phyloP scores from a whole-genome alignment of 1,140 invertebrate genomes.

The Camponotus vicinus region DNA sequence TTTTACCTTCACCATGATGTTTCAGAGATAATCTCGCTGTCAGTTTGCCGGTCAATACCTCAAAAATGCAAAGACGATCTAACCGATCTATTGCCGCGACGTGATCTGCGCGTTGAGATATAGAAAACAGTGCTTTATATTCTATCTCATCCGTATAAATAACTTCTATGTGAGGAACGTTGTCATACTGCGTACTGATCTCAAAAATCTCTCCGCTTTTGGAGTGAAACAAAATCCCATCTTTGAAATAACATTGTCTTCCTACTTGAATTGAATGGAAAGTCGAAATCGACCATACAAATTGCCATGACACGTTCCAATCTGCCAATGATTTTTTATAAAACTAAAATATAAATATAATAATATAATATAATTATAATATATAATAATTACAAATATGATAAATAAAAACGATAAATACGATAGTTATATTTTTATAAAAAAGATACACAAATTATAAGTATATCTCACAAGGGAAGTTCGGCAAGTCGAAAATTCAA shows the following conservation, averaged over 20 bases:
- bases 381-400: not conserved
- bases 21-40: slow-evolving; percentile 35
- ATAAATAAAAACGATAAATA: not conserved
- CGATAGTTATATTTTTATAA: not conserved
- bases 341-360: slow-evolving; percentile 64
- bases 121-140: slow-evolving; percentile 62
- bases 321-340: slow-evolving; percentile 72
- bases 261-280: slow-evolving; percentile 66
- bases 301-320: slow-evolving; percentile 61
- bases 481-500: no score
- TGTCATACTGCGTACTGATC: slow-evolving; percentile 54
- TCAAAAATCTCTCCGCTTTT: slow-evolving; percentile 73
- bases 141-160: slow-evolving; percentile 57
- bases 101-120: slow-evolving; percentile 62
- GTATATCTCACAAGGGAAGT: no score
- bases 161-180: slow-evolving; percentile 67
- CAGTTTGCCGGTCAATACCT: slow-evolving; percentile 70
- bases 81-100: slow-evolving; percentile 67
- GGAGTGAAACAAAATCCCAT: slow-evolving; percentile 71
- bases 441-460: not conserved
- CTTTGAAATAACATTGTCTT: slow-evolving; percentile 57
- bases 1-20: slow-evolving; percentile 64
- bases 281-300: slow-evolving; percentile 68
- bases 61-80: slow-evolving; percentile 70
- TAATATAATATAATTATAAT: no score